Percentiles rank a stretch among this genome's conserved stretches.
Evolutionary conservation across 1,140 invertebrate species (phyloP).

Genomic region (Sarcophaga peregrina): DNA sequence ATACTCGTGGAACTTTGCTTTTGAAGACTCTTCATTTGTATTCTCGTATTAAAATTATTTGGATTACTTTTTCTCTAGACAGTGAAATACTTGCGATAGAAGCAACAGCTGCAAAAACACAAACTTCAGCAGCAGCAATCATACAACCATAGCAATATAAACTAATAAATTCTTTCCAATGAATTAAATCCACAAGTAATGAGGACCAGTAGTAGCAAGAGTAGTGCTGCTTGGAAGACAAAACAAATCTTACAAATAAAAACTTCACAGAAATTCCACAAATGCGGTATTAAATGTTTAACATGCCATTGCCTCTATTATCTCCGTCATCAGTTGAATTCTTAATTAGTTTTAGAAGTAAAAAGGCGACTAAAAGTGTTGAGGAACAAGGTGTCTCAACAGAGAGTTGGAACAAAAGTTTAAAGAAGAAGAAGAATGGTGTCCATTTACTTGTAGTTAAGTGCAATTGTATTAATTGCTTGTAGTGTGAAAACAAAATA

Average conservation of each 20-base stretch:
- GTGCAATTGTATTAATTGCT: slow-evolving; percentile 37
- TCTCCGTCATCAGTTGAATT: neutral
- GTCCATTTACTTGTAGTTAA: slow-evolving; percentile 4
- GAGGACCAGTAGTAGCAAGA: neutral
- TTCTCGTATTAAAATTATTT: too few relatives aligned
- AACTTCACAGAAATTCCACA: slow-evolving; percentile 8
- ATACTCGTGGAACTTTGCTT: too few relatives aligned
- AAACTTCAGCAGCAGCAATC: too few relatives aligned
- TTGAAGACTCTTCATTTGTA: too few relatives aligned
- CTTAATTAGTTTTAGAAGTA: neutral
- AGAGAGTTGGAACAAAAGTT: neutral
- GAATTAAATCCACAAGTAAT: neutral
- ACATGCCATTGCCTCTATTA: neutral
- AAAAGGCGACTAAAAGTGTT: neutral
- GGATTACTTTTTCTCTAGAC: too few relatives aligned
- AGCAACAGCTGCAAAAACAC: neutral
- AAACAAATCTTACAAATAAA: neutral
- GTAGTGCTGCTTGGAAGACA: neutral
- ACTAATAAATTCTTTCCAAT: neutral
- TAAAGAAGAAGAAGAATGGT: neutral
- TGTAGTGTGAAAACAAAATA: neutral
- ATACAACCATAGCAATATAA: neutral
- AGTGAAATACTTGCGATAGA: neutral
- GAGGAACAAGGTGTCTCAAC: too few relatives aligned
- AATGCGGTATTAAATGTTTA: slow-evolving; percentile 10